Conservation (phyloP, 2,888 invertebrate genomes). For the Chorisops tibialis region DNA sequence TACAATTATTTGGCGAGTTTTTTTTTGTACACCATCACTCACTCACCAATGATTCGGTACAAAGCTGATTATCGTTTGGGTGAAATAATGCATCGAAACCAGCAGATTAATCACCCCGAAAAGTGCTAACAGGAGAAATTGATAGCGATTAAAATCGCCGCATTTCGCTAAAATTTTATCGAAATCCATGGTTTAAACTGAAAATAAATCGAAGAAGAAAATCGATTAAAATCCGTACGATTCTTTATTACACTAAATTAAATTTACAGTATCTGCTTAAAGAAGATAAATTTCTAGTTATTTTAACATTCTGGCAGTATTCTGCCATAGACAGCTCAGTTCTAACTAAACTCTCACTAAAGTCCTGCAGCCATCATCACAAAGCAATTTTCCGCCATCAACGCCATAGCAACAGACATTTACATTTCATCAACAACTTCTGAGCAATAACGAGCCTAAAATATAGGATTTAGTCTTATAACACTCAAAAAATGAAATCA, state of each 20-base stretch:
- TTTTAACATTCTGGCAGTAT: too few species aligned
- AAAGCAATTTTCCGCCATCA: not conserved
- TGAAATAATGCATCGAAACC: slow-evolving; percentile 59
- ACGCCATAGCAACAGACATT: slow-evolving; percentile 22
- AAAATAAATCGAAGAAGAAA: too few species aligned
- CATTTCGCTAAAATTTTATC: slow-evolving; percentile 55
- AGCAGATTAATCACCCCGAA: slow-evolving; percentile 57
- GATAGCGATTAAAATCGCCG: slow-evolving; percentile 56
- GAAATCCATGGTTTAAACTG: slow-evolving; percentile 36
- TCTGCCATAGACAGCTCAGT: too few species aligned
- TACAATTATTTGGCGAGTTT: not conserved
- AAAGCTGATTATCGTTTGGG: slow-evolving; percentile 59
- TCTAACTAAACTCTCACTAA: not conserved
- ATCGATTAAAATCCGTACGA: too few species aligned
- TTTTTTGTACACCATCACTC: slow-evolving; percentile 36
- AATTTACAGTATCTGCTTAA: too few species aligned
- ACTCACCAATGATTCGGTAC: slow-evolving; percentile 54
- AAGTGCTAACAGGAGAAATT: slow-evolving; percentile 53
- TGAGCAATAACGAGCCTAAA: slow-evolving; percentile 17
- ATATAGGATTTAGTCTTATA: too few species aligned
- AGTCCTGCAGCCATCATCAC: not conserved
- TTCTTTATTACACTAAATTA: not conserved
- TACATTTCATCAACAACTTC: slow-evolving; percentile 2
- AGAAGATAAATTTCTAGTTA: too few species aligned
- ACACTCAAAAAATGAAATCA: too few species aligned